These are phyloP conservation scores for Eurytoma adleriae DNA, from an alignment of 2,888 invertebrate species.

Conservation along the genomic window DNA sequence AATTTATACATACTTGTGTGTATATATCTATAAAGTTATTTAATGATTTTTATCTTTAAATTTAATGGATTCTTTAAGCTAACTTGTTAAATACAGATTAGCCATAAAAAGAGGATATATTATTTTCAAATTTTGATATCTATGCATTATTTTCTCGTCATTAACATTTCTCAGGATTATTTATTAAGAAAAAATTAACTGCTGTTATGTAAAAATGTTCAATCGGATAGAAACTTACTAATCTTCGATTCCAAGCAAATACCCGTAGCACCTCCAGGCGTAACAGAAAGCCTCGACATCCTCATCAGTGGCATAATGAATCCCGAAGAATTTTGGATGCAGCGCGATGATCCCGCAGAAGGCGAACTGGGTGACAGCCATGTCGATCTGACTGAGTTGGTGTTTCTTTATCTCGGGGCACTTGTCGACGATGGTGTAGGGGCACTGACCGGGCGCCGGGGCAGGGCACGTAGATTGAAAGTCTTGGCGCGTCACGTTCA, in stretches of 20 bases:
- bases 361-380: conserved; percentile 78
- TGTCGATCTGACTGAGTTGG: conserved; percentile 77
- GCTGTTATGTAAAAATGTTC: no score
- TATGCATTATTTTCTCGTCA: no score
- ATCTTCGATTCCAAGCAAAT: conserved; percentile 76
- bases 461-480: conserved; percentile 61
- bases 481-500: conserved; percentile 57
- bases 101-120: no score
- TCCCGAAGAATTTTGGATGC: conserved; percentile 75
- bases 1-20: no score
- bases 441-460: conserved; percentile 62
- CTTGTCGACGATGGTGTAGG: conserved; percentile 48
- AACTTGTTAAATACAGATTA: no score
- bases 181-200: no score
- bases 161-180: no score
- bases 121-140: no score
- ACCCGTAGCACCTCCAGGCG: conserved; percentile 78
- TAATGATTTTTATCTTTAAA: no score
- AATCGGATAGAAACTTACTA: no score
- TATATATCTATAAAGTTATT: no score
- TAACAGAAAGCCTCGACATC: conserved; percentile 78
- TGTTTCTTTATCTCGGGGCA: not conserved
- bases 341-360: conserved; percentile 77
- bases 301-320: conserved; percentile 70
- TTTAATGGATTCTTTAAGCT: no score